Evolutionary conservation across 2,113 vertebrate species (phyloP).

Genomic region (Glaucomys volans): DNA sequence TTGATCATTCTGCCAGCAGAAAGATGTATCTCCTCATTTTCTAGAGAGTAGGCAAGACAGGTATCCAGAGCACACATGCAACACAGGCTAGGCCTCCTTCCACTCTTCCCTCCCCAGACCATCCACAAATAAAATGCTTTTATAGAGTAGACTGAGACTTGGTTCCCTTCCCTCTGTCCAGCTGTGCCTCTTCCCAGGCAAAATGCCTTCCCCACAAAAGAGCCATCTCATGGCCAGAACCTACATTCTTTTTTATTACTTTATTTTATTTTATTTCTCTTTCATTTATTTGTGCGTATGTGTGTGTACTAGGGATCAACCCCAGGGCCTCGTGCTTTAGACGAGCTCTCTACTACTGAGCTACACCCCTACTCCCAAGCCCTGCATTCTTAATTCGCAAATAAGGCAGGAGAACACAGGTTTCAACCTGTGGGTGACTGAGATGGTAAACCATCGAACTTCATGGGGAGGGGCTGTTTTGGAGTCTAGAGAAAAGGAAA

Average conservation of each 20-base stretch:
- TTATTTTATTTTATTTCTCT: not conserved
- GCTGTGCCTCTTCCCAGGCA: not conserved
- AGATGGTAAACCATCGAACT: not conserved
- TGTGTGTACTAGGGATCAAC: not conserved
- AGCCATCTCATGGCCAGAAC: not conserved
- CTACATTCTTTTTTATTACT: not conserved
- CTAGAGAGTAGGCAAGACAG: not conserved
- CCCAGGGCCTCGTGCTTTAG: not conserved
- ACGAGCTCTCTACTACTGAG: not conserved
- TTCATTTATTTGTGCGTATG: too few species aligned
- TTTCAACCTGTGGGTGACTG: not conserved
- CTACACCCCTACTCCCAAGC: not conserved
- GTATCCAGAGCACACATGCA: not conserved
- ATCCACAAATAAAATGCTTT: not conserved
- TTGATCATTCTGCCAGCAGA: not conserved
- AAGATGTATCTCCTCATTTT: not conserved
- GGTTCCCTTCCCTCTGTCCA: not conserved
- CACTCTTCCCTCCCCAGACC: not conserved
- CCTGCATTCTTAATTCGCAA: not conserved
- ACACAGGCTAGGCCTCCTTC: not conserved
- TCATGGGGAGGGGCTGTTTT: not conserved
- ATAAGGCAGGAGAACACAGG: not conserved
- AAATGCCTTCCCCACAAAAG: not conserved
- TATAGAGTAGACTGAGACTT: not conserved
- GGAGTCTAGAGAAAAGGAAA: not conserved